Conservation (phyloP, 2,888 invertebrate genomes). For the Heliconius cydno region DNA sequence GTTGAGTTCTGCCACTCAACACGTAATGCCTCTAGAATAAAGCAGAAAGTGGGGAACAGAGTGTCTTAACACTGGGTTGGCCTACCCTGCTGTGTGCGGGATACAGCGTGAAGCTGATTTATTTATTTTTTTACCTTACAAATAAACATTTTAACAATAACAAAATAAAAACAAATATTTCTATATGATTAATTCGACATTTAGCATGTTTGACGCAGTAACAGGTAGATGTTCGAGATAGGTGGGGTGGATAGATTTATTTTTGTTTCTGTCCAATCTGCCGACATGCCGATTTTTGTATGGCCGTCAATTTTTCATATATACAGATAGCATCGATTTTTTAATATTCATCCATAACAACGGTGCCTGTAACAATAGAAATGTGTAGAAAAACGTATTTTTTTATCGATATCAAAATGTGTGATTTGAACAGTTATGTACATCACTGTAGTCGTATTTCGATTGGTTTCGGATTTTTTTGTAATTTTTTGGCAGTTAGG, state of each 20-base stretch:
- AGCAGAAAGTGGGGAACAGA: too few species aligned
- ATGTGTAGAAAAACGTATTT: constrained; percentile 6
- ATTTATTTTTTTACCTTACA: too few species aligned
- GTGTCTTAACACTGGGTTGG: too few species aligned
- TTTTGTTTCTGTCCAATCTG: constrained; percentile 57
- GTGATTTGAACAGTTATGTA: constrained; percentile 8
- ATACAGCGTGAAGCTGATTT: too few species aligned
- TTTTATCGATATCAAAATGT: constrained; percentile 10
- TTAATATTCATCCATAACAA: constrained; percentile 60
- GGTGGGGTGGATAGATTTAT: constrained; percentile 53
- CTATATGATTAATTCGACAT: constrained; percentile 34
- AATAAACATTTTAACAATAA: constrained; percentile 18
- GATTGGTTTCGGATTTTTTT: not conserved
- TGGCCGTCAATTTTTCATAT: constrained; percentile 67
- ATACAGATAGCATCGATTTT: constrained; percentile 60
- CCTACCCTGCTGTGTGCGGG: not conserved
- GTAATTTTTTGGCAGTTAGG: not conserved
- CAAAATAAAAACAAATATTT: constrained; percentile 31
- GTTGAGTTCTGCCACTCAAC: too few species aligned
- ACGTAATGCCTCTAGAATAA: too few species aligned
- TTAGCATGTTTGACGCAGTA: constrained; percentile 50
- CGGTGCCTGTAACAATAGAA: constrained; percentile 45
- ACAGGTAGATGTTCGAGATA: constrained; percentile 64
- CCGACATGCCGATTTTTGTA: constrained; percentile 67
- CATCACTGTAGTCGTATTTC: constrained; percentile 1